Base-by-base conservation (phyloP, 37 sponge, comb jelly and placozoan genomes). In the Corticium candelabrum region DNA sequence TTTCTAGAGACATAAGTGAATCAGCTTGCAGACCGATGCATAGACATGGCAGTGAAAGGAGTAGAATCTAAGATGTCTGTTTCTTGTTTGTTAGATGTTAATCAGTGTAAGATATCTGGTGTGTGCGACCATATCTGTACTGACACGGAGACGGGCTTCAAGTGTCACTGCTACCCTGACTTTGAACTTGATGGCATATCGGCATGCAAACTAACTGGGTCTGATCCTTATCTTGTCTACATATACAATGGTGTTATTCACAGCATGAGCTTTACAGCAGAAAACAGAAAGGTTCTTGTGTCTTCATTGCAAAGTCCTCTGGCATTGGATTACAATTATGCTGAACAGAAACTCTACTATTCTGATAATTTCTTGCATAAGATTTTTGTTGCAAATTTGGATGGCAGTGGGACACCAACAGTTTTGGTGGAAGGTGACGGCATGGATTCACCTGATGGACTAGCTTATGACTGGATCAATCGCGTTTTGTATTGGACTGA, bases 401-500 rank as follows among this genome's bases (percentile, higher is more conserved):
- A 50, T 27, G 62, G 62, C 15, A 11, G 21, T 11, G 62, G 62
- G 21, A 50, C 62, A 50, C n/a, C n/a, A n/a, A n/a, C n/a, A n/a
- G n/a, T n/a, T n/a, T n/a, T n/a, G n/a, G n/a, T n/a, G n/a, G n/a
- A n/a, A n/a, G n/a, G n/a, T n/a, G n/a, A n/a, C n/a, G n/a, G n/a
- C n/a, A 50, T 50, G 11, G 15, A 50, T 11, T 27, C 11, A 50
- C 15, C 21, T 21, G 62, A 50, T 21, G 62, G 62, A 27, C 62
- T 50, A 11, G 62, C 62, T 50, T 50, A 27, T 21, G 21, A 50
- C 21, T 50, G 62, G 62, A 50, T 50, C 62, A 50, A 50, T 50
- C 11, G 21, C 21, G 15, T 27, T 11, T 21, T 90, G 31, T 90
- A 82, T 41, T 90, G 91, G 91, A 82, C 70, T 0, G 81, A 82